These are phyloP conservation scores for Trissoscelio sp. DNA, from an alignment of 2,888 invertebrate species.

Conservation along the genomic window DNA sequence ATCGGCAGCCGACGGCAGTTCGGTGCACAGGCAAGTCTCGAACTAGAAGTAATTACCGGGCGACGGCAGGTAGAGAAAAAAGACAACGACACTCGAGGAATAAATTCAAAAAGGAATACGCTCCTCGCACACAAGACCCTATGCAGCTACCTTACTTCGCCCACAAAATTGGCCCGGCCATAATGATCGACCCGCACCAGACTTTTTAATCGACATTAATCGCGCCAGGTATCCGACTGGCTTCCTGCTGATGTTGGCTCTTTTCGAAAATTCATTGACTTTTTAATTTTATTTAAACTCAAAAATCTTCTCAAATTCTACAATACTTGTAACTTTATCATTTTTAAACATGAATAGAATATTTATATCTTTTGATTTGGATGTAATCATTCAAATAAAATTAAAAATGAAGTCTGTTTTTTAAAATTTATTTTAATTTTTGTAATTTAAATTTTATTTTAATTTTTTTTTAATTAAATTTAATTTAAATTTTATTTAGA, in stretches of 20 bases:
- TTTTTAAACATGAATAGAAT: too few species aligned
- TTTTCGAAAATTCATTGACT: constrained; percentile 13
- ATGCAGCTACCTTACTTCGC: constrained; percentile 77
- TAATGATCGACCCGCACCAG: constrained; percentile 72
- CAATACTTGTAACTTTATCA: too few species aligned
- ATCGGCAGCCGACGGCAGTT: constrained; percentile 70
- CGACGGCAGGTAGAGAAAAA: constrained; percentile 60
- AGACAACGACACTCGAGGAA: constrained; percentile 54
- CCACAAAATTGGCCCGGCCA: constrained; percentile 75
- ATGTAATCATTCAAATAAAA: too few species aligned
- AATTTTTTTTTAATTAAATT: too few species aligned
- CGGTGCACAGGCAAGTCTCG: constrained; percentile 72
- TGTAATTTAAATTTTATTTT: too few species aligned
- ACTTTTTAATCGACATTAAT: constrained; percentile 77
- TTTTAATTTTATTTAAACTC: background rate
- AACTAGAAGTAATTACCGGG: constrained; percentile 81
- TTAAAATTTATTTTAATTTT: too few species aligned
- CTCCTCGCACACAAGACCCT: constrained; percentile 37
- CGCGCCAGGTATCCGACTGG: constrained; percentile 53
- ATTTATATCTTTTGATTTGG: too few species aligned
- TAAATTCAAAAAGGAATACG: constrained; percentile 60
- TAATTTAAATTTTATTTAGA: too few species aligned
- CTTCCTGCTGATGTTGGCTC: constrained; percentile 40
- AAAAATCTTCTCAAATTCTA: too few species aligned
- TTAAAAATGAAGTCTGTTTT: too few species aligned